Conservation (phyloP, 2,888 invertebrate species). For the Cryptosula pallasiana region DNA sequence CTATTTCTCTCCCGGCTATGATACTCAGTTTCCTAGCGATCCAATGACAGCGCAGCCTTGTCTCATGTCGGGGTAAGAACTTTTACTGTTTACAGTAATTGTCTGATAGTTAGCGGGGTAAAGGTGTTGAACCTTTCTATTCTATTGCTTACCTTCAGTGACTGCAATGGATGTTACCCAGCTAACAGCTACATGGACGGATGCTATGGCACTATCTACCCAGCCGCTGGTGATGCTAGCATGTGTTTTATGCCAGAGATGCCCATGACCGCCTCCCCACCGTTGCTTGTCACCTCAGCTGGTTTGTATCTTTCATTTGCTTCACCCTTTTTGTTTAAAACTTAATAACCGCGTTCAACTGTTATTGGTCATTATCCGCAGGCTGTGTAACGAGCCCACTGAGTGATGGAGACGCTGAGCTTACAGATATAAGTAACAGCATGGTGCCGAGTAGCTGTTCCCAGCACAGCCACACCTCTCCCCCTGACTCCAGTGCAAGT, state of each 20-base stretch:
- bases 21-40: background rate
- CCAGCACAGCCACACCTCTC: background rate
- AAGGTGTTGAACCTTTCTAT: background rate
- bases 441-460: background rate
- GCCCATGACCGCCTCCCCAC: background rate
- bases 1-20: constrained; percentile 20
- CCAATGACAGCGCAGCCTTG: background rate
- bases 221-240: constrained; percentile 5
- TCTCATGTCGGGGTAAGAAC: constrained; percentile 13
- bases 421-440: background rate
- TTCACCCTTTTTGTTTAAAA: background rate
- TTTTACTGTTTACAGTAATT: no score
- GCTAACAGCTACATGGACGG: constrained; percentile 6
- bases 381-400: background rate
- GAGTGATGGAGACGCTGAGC: background rate
- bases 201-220: constrained; percentile 1
- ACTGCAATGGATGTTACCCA: constrained; percentile 11
- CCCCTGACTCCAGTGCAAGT: background rate
- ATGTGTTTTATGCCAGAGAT: constrained; percentile 5
- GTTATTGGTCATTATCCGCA: background rate
- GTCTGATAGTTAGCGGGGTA: no score
- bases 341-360: background rate
- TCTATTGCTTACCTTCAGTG: background rate
- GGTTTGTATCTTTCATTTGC: background rate
- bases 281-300: background rate